Evolutionary conservation across 1,140 invertebrate species (phyloP), one percentile per base, ranked within the genome.

Genomic region (Brachionus plicatilis): DNA sequence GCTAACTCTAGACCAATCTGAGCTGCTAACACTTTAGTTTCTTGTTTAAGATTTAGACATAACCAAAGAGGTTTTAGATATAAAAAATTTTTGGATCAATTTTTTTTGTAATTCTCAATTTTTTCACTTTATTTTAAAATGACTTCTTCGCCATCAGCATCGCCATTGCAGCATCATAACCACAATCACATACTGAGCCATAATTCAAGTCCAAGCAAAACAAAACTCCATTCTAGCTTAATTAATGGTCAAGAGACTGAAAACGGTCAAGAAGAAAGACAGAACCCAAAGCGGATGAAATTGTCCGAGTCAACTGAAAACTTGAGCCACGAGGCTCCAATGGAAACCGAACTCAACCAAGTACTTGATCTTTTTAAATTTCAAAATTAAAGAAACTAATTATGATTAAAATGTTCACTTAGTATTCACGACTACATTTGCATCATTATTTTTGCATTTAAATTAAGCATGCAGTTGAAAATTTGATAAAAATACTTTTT

Each of bases 251-350:
- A 50, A 9, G 72, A 76, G 4, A 43, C 33, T 20, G 33, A 75
- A 29, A 76, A 76, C 11, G 47, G 47, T 47, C 72, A 76, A 76
- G 72, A 76, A 9, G 72, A 76, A 50, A 45, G 72, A 24, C 20
- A 47, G 12, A 24, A 76, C 6, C 20, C 72, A 50, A 76, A 76
- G 47, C 41, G 72, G 43, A 76, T 76, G 72, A 76, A 50, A 76
- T 76, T 53, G 6, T 76, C 72, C 17, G 72, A 76, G 20, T 76
- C 72, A 50, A 50, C 12, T 76, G 72, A 76, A 76, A 76, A 76
- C 27, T 27, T 76, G 9, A 76, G n/a, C 43, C 43, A 24, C 11
- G 72, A 76, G 17, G 17, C 5, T 17, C 29, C 17, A 41, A 72
- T 72, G 68, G 68, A 72, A 43, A 72, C 68, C n/a, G 68, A 72